A percentile compares a stretch with the other conserved stretches of the same genome.
These are phyloP conservation scores for Lasioglossum zephyrum DNA, from an alignment of 2,888 invertebrate genomes.

Conservation along the genomic window DNA sequence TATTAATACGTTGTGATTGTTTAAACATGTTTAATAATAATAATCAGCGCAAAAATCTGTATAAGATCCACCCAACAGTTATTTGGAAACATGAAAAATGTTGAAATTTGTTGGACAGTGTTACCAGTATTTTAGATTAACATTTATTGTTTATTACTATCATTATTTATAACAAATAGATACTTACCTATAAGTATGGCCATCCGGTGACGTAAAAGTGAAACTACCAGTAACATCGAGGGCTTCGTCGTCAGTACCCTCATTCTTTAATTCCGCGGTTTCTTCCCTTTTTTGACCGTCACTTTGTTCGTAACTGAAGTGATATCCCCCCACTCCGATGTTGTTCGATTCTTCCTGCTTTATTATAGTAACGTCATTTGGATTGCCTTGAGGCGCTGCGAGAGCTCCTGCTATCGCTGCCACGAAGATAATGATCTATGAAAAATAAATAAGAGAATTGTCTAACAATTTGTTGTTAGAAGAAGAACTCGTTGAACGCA, in stretches of 20 bases:
- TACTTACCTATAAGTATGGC: constrained; percentile 79
- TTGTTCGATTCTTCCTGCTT: constrained; percentile 82
- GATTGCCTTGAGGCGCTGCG: constrained; percentile 79
- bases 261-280: constrained; percentile 80
- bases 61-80: too few species aligned
- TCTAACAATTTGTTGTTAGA: neutral
- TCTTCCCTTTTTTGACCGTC: constrained; percentile 83
- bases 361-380: constrained; percentile 80
- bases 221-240: constrained; percentile 81
- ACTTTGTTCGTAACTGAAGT: constrained; percentile 83
- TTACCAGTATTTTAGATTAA: too few species aligned
- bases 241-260: constrained; percentile 81
- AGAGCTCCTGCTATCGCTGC: constrained; percentile 69
- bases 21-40: too few species aligned
- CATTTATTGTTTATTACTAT: too few species aligned
- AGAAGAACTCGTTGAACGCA: neutral
- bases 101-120: too few species aligned
- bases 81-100: too few species aligned
- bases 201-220: constrained; percentile 78
- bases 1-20: too few species aligned
- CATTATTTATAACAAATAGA: neutral
- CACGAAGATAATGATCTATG: constrained; percentile 69
- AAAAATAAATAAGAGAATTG: neutral
- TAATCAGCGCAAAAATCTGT: too few species aligned
- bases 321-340: constrained; percentile 82